Conservation (phyloP, 2,797 vertebrate species). For the Oophaga sylvatica region DNA sequence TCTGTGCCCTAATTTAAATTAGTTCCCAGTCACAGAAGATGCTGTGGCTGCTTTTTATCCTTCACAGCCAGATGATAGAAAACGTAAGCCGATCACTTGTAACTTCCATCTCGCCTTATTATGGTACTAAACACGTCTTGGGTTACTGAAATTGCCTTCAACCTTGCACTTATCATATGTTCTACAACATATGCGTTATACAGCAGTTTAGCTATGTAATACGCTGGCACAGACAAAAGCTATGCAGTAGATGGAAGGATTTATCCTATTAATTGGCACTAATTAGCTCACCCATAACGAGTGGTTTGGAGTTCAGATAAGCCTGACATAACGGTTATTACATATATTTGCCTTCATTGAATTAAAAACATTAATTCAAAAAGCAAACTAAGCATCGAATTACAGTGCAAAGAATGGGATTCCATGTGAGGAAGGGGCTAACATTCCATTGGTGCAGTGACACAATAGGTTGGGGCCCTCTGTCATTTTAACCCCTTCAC, state of each 20-base stretch:
- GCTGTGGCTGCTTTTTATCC: conserved; percentile 60
- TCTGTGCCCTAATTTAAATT: conserved; percentile 61
- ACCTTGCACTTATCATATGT: conserved; percentile 57
- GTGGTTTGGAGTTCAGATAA: neutral
- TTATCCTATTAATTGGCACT: conserved; percentile 24
- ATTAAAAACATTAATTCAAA: neutral
- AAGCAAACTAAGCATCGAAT: neutral
- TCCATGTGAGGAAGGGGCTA: too few relatives aligned
- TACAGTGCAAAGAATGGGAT: neutral
- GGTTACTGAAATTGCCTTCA: conserved; percentile 57
- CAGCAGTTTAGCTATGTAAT: conserved; percentile 38
- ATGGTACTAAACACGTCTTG: conserved; percentile 58
- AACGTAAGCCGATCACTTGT: conserved; percentile 52
- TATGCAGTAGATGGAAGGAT: conserved; percentile 9
- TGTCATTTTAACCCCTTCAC: too few relatives aligned
- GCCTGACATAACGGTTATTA: neutral
- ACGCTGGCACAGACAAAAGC: conserved; percentile 45
- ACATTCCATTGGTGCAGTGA: too few relatives aligned
- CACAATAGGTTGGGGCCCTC: too few relatives aligned
- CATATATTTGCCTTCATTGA: neutral
- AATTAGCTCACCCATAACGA: neutral
- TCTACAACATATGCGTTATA: conserved; percentile 46
- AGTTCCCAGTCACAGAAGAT: conserved; percentile 60
- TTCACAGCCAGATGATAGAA: conserved; percentile 59
- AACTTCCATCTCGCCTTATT: conserved; percentile 56